Evolutionary conservation across 92 coral and sea anemone genomes (phyloP), one percentile per base, ranked within the genome.

Genomic region (Scolanthus callimorphus): DNA sequence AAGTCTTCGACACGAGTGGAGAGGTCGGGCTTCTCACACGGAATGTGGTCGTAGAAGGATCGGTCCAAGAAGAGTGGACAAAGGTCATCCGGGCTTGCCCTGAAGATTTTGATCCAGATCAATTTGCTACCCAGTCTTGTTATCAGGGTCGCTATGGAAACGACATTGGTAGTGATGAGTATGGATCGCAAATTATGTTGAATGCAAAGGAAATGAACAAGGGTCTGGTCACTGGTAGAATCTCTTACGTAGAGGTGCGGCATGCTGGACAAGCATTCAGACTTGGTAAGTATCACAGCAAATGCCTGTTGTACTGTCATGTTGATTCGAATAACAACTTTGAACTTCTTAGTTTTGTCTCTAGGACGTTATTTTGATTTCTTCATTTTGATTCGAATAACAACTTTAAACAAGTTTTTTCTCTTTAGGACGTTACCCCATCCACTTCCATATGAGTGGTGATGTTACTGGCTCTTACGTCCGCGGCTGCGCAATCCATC

Each of bases 1-100:
- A 78, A 27, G 58, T 43, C 13, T 71, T 90, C 23, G 89, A 85
- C 45, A 81, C 97, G 1, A 78, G 90, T 4, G 97, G 94, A 13
- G 97, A 90, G 57, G 97, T 90, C 4, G 97, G 97, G 8, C 82
- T 90, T 21, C 92, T 90, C 8, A 90, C 97, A 55, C 90, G 97
- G 48, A 90, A 90, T 57, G 97, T 90, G 27, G 90, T 90, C 51
- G 88, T 90, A 11, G 86, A 85, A 60, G 97, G 95, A 3, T 90
- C 97, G 51, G 77, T 69, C 28, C 80, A 90, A 37, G 83, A 82
- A 37, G 86, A 76, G 27, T 81, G 90, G 90, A 30, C 80, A 31
- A 84, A 80, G 21, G 52, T 25, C 13, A 73, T 85, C 45, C 59
- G 60, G 44, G 59, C 70, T 51, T 90, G 97, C 31, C 86, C 90